Evolutionary conservation across 2,797 vertebrate species (phyloP).

Genomic region (Amblyraja radiata): DNA sequence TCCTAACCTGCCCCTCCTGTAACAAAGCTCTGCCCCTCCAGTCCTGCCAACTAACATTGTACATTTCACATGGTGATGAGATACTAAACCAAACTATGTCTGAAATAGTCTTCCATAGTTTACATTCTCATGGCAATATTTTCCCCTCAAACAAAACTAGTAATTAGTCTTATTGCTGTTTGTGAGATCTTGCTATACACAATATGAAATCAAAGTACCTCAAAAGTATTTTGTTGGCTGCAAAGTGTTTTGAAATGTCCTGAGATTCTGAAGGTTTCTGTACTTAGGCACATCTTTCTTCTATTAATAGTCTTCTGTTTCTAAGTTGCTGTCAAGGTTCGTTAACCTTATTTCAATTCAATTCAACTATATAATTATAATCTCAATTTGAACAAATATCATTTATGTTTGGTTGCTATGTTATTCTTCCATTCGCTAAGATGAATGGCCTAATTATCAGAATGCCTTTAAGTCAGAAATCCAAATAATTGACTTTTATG

Average conservation of each 20-base stretch:
- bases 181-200: not conserved
- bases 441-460: not conserved
- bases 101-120: no score
- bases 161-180: not conserved
- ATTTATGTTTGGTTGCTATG: not conserved
- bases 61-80: not conserved
- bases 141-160: not conserved
- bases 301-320: not conserved
- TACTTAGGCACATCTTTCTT: not conserved
- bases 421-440: not conserved
- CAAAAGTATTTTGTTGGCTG: not conserved
- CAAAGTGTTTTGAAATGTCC: not conserved
- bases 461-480: not conserved
- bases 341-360: not conserved
- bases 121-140: not conserved
- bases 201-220: not conserved
- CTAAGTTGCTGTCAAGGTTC: not conserved
- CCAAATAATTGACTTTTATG: not conserved
- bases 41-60: no score
- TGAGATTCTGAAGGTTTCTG: not conserved
- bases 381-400: not conserved
- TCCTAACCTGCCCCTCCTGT: no score
- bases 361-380: not conserved
- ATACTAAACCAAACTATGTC: not conserved
- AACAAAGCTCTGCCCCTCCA: no score